Conservation (phyloP, 1,140 invertebrate genomes). For the Drosophila neocordata region DNA sequence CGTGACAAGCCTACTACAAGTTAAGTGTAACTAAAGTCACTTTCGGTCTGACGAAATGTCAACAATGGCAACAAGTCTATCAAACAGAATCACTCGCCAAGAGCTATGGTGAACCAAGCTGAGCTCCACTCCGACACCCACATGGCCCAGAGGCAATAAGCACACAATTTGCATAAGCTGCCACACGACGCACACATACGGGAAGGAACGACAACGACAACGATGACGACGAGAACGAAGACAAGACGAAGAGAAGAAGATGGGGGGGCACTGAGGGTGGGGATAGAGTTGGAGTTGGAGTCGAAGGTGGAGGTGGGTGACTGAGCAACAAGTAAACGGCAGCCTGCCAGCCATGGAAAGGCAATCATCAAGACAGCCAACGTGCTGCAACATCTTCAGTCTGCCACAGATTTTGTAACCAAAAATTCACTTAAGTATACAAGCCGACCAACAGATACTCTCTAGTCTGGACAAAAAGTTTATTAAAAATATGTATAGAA, state of each 20-base stretch:
- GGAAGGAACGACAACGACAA: slow-evolving; percentile 17
- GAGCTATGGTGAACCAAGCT: not conserved
- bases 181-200: slow-evolving; percentile 46
- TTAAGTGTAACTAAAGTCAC: slow-evolving; percentile 33
- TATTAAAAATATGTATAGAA: too few species aligned
- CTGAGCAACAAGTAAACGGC: slow-evolving; percentile 69
- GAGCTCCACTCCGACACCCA: slow-evolving; percentile 65
- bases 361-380: slow-evolving; percentile 50
- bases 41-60: slow-evolving; percentile 70
- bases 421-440: not conserved
- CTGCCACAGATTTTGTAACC: slow-evolving; percentile 45
- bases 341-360: slow-evolving; percentile 24
- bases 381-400: slow-evolving; percentile 51
- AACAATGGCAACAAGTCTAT: slow-evolving; percentile 78
- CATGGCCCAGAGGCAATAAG: slow-evolving; percentile 61
- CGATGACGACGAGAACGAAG: slow-evolving; percentile 2
- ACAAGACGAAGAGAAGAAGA: not conserved
- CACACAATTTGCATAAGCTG: slow-evolving; percentile 79
- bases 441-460: not conserved
- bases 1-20: slow-evolving; percentile 38
- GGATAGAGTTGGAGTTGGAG: not conserved
- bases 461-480: not conserved
- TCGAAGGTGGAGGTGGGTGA: slow-evolving; percentile 26
- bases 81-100: slow-evolving; percentile 46
- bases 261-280: not conserved